phyloP scores from a whole-genome alignment of 2,888 invertebrate genomes.

The Lampropteryx suffumata region DNA sequence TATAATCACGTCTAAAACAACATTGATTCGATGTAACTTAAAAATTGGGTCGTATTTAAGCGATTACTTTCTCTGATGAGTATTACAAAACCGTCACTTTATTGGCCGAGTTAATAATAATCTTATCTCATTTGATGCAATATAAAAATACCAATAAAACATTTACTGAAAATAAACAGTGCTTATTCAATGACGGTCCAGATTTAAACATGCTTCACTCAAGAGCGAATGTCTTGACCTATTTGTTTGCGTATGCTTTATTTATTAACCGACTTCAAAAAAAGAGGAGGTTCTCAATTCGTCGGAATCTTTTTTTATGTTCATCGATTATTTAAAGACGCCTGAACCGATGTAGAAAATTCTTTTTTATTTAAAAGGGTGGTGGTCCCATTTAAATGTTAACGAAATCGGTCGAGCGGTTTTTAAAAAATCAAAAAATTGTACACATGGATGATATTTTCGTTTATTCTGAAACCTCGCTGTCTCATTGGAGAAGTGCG shows the following conservation, averaged over 20 bases:
- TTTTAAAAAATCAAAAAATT: too few relatives aligned
- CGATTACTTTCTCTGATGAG: not conserved
- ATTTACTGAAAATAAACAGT: slow-evolving; percentile 40
- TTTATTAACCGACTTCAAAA: slow-evolving; percentile 18
- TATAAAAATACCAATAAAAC: slow-evolving; percentile 27
- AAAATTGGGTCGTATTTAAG: too few relatives aligned
- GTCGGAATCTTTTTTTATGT: too few relatives aligned
- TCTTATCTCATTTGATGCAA: slow-evolving; percentile 29
- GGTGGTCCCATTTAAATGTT: too few relatives aligned
- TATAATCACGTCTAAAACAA: not conserved
- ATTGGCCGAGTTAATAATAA: slow-evolving; percentile 13
- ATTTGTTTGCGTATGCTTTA: slow-evolving; percentile 36
- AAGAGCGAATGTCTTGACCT: slow-evolving; percentile 53
- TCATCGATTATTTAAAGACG: too few relatives aligned
- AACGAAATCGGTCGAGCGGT: too few relatives aligned
- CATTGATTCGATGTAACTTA: not conserved
- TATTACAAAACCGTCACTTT: not conserved
- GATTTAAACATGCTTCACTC: slow-evolving; percentile 45
- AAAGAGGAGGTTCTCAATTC: too few relatives aligned
- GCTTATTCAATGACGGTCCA: slow-evolving; percentile 39
- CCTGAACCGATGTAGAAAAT: too few relatives aligned
- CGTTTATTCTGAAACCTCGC: too few relatives aligned
- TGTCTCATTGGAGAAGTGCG: too few relatives aligned
- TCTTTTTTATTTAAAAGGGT: too few relatives aligned
- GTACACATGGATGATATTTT: too few relatives aligned